Percentiles rank a stretch among this genome's conserved stretches.
Evolutionary conservation across 2,797 vertebrate genomes (phyloP).

Genomic region (Yasuhikotakia modesta): DNA sequence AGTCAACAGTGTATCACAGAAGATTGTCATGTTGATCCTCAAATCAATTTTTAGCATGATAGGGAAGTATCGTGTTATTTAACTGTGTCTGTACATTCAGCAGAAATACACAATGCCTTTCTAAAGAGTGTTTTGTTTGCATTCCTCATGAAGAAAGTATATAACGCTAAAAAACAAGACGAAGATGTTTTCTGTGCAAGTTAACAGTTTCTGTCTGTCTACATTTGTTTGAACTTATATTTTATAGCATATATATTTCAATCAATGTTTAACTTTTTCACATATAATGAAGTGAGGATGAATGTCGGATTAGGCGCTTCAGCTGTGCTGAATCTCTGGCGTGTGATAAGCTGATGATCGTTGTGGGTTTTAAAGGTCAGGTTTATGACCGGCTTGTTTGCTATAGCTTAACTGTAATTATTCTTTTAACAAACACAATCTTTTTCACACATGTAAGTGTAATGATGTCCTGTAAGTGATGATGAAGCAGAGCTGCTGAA

Average conservation of each 20-base stretch:
- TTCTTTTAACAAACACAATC: conserved; percentile 8
- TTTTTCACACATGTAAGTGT: conserved; percentile 37
- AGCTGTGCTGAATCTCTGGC: not conserved
- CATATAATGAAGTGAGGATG: not conserved
- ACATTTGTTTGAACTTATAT: not conserved
- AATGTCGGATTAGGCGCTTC: not conserved
- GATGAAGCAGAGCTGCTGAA: not conserved
- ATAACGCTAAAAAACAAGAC: too few relatives aligned
- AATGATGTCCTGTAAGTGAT: conserved; percentile 30
- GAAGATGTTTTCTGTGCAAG: too few relatives aligned
- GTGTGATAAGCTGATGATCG: conserved; percentile 41
- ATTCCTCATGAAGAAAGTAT: too few relatives aligned
- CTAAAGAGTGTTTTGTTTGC: too few relatives aligned
- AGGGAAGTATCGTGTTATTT: too few relatives aligned
- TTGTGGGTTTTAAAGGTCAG: conserved; percentile 61
- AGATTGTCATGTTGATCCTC: too few relatives aligned
- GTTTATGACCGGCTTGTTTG: conserved; percentile 67
- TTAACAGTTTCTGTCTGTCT: too few relatives aligned
- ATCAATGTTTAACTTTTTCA: conserved; percentile 8
- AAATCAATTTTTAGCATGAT: too few relatives aligned
- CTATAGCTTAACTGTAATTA: conserved; percentile 61
- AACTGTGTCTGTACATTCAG: too few relatives aligned
- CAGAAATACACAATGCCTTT: too few relatives aligned
- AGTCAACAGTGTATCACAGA: too few relatives aligned
- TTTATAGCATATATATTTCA: too few relatives aligned